phyloP scores from a whole-genome alignment of 2,888 invertebrate genomes.

The Nebria salina region DNA sequence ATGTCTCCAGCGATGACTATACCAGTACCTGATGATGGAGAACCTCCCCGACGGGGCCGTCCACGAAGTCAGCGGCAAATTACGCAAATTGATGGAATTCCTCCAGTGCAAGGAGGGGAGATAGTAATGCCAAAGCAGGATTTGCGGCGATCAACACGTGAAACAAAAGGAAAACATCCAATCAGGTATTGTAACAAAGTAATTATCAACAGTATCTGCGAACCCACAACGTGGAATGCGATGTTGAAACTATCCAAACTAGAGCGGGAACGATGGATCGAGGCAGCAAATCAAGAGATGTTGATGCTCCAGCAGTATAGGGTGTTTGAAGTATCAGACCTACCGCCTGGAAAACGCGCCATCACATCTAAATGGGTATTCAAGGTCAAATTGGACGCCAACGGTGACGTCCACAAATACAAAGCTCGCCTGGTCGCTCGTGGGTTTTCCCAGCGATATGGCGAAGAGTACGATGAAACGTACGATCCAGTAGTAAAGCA shows the following conservation, averaged over 20 bases:
- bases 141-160: neutral
- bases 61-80: too few species aligned
- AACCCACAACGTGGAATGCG: neutral
- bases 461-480: constrained; percentile 52
- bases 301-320: neutral
- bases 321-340: neutral
- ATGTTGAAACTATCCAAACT: neutral
- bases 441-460: constrained; percentile 51
- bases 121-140: neutral
- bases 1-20: neutral
- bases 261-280: neutral
- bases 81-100: neutral
- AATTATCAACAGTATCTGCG: neutral
- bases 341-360: constrained; percentile 16
- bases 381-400: constrained; percentile 47
- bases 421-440: constrained; percentile 50
- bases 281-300: neutral
- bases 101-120: neutral
- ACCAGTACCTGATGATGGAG: too few species aligned
- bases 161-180: neutral
- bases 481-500: constrained; percentile 51
- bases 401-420: constrained; percentile 45
- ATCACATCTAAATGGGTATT: constrained; percentile 50
- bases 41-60: too few species aligned
- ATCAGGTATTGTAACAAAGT: constrained; percentile 2